Conservation (phyloP, 2,797 vertebrate genomes). For the Pseudochaenichthys georgianus region DNA sequence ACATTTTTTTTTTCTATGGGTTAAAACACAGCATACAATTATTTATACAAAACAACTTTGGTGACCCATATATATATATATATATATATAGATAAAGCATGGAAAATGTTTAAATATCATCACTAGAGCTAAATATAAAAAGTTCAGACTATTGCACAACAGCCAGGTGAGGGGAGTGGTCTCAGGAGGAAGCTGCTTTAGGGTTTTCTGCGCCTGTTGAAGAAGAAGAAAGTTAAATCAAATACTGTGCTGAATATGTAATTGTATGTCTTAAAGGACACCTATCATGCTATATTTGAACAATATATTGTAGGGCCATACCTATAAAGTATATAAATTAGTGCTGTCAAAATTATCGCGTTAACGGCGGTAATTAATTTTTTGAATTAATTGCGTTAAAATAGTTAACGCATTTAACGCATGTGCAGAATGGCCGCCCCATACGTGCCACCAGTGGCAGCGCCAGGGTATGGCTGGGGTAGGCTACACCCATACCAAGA, state of each 20-base stretch:
- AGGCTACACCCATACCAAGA: too few relatives aligned
- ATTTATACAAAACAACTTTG: conserved; percentile 74
- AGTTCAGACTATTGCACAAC: conserved; percentile 82
- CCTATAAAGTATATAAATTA: too few relatives aligned
- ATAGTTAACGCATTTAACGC: too few relatives aligned
- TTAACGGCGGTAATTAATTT: too few relatives aligned
- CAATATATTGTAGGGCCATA: too few relatives aligned
- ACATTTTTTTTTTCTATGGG: conserved; percentile 26
- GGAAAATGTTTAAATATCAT: conserved; percentile 73
- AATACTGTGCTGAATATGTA: not conserved
- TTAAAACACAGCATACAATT: conserved; percentile 60
- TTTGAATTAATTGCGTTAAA: too few relatives aligned
- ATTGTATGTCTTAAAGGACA: too few relatives aligned
- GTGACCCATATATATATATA: conserved; percentile 66
- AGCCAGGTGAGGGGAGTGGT: conserved; percentile 58
- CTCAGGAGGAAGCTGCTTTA: conserved; percentile 73
- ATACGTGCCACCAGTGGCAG: too few relatives aligned
- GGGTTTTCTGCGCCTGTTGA: conserved; percentile 92
- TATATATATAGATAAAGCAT: conserved; percentile 60
- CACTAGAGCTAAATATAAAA: conserved; percentile 66
- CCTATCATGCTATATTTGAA: too few relatives aligned
- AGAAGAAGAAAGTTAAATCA: not conserved
- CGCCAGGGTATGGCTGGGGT: too few relatives aligned
- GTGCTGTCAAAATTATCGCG: too few relatives aligned
- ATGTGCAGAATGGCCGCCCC: too few relatives aligned